These are phyloP conservation scores for Drosophila oshimai DNA, from an alignment of 1,140 invertebrate genomes.

Conservation along the genomic window DNA sequence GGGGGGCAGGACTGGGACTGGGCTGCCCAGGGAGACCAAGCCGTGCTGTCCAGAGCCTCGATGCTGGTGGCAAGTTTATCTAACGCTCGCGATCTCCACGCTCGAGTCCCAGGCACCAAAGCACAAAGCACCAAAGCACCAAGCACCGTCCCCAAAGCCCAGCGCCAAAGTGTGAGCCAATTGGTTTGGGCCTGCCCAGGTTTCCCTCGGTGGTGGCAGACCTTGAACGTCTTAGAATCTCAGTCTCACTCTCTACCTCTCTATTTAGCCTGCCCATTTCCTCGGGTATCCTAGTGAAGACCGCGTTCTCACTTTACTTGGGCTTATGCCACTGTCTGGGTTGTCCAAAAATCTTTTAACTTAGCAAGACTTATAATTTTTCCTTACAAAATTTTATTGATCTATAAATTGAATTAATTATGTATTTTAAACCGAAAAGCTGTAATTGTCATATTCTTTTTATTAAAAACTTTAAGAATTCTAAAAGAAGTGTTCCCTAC, in stretches of 20 bases:
- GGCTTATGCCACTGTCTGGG: too few species aligned
- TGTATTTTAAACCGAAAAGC: too few species aligned
- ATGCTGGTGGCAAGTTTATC: conserved; percentile 76
- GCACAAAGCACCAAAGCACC: not conserved
- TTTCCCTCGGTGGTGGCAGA: conserved; percentile 8
- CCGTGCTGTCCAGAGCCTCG: not conserved
- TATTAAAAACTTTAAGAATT: too few species aligned
- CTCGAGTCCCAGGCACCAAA: not conserved
- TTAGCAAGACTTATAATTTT: not conserved
- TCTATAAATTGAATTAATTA: too few species aligned
- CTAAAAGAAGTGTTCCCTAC: too few species aligned
- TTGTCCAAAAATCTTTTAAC: too few species aligned
- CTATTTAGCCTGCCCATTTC: conserved; percentile 4
- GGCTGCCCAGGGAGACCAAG: not conserved
- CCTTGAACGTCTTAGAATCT: conserved; percentile 64
- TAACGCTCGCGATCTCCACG: conserved; percentile 68
- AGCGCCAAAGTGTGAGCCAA: conserved; percentile 74
- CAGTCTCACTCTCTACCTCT: conserved; percentile 10
- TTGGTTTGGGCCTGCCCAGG: conserved; percentile 48
- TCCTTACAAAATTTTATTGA: too few species aligned
- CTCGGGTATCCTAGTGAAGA: not conserved
- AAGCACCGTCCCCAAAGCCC: conserved; percentile 15
- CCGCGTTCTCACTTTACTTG: too few species aligned
- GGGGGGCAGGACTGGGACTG: not conserved
- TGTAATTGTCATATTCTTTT: too few species aligned